Evolutionary conservation across 2,113 vertebrate species (phyloP), one percentile per base, ranked within the genome.

Genomic region (Cricetomys ansorgei): DNA sequence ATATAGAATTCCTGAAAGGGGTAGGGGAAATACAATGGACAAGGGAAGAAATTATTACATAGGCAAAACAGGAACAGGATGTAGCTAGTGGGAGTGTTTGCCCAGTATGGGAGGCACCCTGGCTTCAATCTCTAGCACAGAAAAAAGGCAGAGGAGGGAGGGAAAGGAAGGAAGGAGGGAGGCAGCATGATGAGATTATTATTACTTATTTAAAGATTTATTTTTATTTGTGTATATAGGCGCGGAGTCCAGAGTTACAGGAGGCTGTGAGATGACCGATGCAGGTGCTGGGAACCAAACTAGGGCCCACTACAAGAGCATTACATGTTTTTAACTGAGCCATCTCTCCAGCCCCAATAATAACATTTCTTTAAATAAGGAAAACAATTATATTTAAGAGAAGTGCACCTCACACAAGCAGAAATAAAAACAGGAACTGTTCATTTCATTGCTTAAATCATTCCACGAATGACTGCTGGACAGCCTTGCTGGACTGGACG

Each of bases 371-470:
- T 37, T 65, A 12, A 67, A 50, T 34, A 50, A 50, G 43, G 83
- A 48, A 85, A 89, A 40, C 27, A 75, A 69, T 0, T 53, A 50
- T 70, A 0, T 67, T 95, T 87, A 85, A 77, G 43, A 85, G 76
- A 98, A 97, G 84, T 88, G 95, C 83, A 43, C 95, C 80, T 95
- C 88, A 77, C n/a, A 94, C 53, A 97, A 89, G 23, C 87, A 90
- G 77, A 95, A 97, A 96, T 62, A 91, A 94, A 94, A 96, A 48
- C 75, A 93, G 72, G 80, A 12, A 76, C 1, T 17, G 77, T 96
- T 98, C 98, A 98, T 98, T 91, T 92, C 88, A 84, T 81, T 97
- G 89, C 43, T 83, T 89, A 92, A 95, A 89, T 94, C 70, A 94
- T 97, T 98, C 90, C 95, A 96, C 88, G 75, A 97, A 94, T 37